Percentiles rank a stretch among this genome's conserved stretches.
phyloP scores from a whole-genome alignment of 2,888 invertebrate species.

The Unio delphinus region DNA sequence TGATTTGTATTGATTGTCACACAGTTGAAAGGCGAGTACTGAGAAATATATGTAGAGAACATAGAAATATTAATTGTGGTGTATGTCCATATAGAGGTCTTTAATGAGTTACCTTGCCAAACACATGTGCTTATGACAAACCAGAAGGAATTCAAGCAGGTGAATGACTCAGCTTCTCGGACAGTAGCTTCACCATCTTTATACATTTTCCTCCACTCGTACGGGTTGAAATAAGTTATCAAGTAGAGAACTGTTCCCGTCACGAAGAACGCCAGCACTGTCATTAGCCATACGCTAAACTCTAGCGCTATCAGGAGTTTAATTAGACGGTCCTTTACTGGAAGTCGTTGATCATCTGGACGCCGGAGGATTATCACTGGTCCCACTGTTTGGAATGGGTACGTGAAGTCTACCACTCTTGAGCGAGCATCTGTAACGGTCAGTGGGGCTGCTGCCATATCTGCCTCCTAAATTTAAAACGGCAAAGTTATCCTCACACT shows the following conservation, averaged over 20 bases:
- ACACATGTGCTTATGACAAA: constrained; percentile 51
- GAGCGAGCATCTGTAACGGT: constrained; percentile 42
- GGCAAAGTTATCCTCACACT: not conserved
- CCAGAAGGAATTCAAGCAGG: constrained; percentile 62
- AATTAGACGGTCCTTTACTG: constrained; percentile 39
- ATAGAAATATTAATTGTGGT: too few relatives aligned
- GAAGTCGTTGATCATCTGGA: constrained; percentile 29
- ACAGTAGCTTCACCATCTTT: constrained; percentile 54
- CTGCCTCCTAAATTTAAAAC: constrained; percentile 35
- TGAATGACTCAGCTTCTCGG: constrained; percentile 61
- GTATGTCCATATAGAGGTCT: too few relatives aligned
- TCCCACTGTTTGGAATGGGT: constrained; percentile 46
- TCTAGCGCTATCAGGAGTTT: constrained; percentile 49
- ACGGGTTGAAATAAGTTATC: constrained; percentile 57
- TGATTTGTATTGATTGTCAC: too few relatives aligned
- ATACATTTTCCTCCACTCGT: constrained; percentile 59
- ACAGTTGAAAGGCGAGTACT: too few relatives aligned
- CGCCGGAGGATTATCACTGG: constrained; percentile 49
- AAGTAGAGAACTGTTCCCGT: constrained; percentile 55
- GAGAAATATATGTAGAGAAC: too few relatives aligned
- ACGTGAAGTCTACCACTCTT: constrained; percentile 47
- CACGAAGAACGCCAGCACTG: constrained; percentile 48
- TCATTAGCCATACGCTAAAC: constrained; percentile 55
- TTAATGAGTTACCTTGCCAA: constrained; percentile 51
- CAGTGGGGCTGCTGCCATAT: constrained; percentile 51